A percentile compares a stretch with the other conserved stretches of the same genome.
Evolutionary conservation across 2,888 invertebrate genomes (phyloP).

Genomic region (Pristionchus japonicus): DNA sequence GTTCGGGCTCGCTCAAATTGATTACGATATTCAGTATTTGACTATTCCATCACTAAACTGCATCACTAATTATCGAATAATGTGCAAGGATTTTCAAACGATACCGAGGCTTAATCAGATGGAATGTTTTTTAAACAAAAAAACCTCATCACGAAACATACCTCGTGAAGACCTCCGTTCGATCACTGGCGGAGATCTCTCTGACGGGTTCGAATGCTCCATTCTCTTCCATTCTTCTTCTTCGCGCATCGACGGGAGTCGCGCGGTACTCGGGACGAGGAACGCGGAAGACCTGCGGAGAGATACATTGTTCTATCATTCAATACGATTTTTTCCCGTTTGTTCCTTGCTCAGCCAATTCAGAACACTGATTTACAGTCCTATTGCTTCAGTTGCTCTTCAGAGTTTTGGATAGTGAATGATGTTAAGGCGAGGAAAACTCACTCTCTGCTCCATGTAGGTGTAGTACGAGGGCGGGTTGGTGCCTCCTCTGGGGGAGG

Average conservation of each 20-base stretch:
- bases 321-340: too few species aligned
- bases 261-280: conserved; percentile 43
- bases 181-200: conserved; percentile 44
- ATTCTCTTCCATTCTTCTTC: conserved; percentile 28
- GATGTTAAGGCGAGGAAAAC: not conserved
- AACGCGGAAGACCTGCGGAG: conserved; percentile 29
- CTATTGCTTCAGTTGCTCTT: too few species aligned
- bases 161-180: conserved; percentile 40
- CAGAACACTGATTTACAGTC: too few species aligned
- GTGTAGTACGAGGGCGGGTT: conserved; percentile 45
- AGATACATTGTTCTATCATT: not conserved
- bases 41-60: too few species aligned
- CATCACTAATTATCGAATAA: too few species aligned
- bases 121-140: too few species aligned
- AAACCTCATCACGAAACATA: not conserved
- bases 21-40: not conserved
- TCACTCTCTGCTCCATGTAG: conserved; percentile 46
- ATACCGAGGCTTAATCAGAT: too few species aligned
- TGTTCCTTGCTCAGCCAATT: too few species aligned
- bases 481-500: not conserved
- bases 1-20: not conserved
- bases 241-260: conserved; percentile 16
- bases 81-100: too few species aligned
- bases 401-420: not conserved
- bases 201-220: conserved; percentile 47